Evolutionary conservation across 2,888 invertebrate species (phyloP).

Genomic region (Agonopterix subpropinquella): DNA sequence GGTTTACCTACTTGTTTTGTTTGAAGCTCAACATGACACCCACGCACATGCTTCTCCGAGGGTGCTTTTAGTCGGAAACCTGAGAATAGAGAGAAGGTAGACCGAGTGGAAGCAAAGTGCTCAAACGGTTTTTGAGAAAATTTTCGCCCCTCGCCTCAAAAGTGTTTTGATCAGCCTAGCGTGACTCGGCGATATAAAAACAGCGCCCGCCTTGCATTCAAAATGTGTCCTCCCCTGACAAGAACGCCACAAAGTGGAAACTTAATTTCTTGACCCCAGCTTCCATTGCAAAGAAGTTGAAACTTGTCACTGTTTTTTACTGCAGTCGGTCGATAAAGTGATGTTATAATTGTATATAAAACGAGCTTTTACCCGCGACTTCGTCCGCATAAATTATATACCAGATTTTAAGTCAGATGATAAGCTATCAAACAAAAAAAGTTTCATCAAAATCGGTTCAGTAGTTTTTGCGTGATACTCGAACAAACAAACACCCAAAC

Average conservation of each 20-base stretch:
- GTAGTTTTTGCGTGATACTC: too few species aligned
- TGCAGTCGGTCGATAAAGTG: too few species aligned
- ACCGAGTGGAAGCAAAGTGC: constrained; percentile 7
- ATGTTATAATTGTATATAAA: too few species aligned
- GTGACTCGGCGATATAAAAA: constrained; percentile 40
- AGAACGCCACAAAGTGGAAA: constrained; percentile 26
- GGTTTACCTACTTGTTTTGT: too few species aligned
- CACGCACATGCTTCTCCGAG: neutral
- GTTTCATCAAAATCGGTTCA: too few species aligned
- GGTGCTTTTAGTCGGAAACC: constrained; percentile 5
- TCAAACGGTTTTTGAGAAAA: constrained; percentile 22
- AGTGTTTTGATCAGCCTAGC: constrained; percentile 46
- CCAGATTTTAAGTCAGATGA: too few species aligned
- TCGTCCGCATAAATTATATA: too few species aligned
- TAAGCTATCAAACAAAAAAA: too few species aligned
- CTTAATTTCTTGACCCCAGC: constrained; percentile 28
- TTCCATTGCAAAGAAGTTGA: constrained; percentile 6
- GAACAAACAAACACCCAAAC: too few species aligned
- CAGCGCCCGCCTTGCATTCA: constrained; percentile 33
- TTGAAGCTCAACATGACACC: too few species aligned
- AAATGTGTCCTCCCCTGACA: constrained; percentile 29
- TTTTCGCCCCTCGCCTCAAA: constrained; percentile 25
- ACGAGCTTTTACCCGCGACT: too few species aligned
- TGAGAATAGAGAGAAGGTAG: neutral
- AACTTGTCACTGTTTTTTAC: neutral